These are phyloP conservation scores for Sternarchorhynchus goeldii DNA, from an alignment of 2,797 vertebrate genomes.

Conservation along the genomic window DNA sequence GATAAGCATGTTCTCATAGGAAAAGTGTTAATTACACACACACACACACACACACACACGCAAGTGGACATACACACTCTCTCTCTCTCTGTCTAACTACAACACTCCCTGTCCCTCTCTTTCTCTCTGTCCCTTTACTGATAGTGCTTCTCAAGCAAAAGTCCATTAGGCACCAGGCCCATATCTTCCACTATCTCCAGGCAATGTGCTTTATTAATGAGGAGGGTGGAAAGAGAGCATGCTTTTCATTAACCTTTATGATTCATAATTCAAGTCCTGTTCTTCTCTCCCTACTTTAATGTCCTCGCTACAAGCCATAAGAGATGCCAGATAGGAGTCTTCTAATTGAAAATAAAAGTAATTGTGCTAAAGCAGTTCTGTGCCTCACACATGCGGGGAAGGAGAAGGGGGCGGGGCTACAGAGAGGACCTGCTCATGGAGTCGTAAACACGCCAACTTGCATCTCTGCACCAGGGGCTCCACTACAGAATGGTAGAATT, in stretches of 20 bases:
- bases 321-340: slow-evolving; percentile 31
- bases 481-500: too few relatives aligned
- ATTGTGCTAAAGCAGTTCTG: slow-evolving; percentile 33
- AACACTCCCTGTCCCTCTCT: not conserved
- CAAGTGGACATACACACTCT: too few relatives aligned
- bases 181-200: slow-evolving; percentile 50
- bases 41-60: slow-evolving; percentile 1
- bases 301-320: slow-evolving; percentile 37
- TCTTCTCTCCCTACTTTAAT: slow-evolving; percentile 42
- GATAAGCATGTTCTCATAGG: slow-evolving; percentile 41
- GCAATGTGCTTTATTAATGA: slow-evolving; percentile 57
- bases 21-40: slow-evolving; percentile 53
- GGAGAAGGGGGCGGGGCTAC: not conserved
- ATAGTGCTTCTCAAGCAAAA: slow-evolving; percentile 38
- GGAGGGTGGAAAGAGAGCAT: slow-evolving; percentile 46
- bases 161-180: slow-evolving; percentile 33
- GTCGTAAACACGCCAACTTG: too few relatives aligned
- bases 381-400: not conserved
- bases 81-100: not conserved
- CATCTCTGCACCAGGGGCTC: too few relatives aligned
- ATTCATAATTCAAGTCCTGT: slow-evolving; percentile 54
- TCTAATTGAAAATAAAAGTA: slow-evolving; percentile 40
- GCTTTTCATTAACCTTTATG: slow-evolving; percentile 58
- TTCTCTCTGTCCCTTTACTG: slow-evolving; percentile 39
- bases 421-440: not conserved